Conservation (phyloP, 2,888 invertebrate genomes). For the Lasioglossum leucozonium region DNA sequence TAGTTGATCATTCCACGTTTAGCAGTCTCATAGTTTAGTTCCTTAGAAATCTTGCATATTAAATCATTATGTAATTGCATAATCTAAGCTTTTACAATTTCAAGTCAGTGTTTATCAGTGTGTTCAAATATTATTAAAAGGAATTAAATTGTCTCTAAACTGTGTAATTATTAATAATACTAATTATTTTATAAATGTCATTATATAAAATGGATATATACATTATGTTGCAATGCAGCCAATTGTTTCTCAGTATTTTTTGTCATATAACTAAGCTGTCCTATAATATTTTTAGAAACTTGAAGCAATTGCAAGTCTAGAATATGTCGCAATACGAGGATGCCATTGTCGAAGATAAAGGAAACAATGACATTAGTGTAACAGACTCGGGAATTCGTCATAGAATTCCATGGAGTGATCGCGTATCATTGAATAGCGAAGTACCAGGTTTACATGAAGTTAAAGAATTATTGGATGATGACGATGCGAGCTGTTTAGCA, state of each 20-base stretch:
- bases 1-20: not conserved
- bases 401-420: slow-evolving; percentile 83
- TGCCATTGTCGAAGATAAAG: slow-evolving; percentile 74
- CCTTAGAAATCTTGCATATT: not conserved
- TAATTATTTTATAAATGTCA: not conserved
- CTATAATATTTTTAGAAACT: slow-evolving; percentile 29
- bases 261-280: not conserved
- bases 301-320: slow-evolving; percentile 19
- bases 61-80: not conserved
- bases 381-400: slow-evolving; percentile 76
- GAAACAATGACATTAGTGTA: slow-evolving; percentile 51
- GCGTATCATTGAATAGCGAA: slow-evolving; percentile 80
- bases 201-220: not conserved
- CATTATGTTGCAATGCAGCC: not conserved
- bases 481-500: slow-evolving; percentile 83
- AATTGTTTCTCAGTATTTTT: not conserved
- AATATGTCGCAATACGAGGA: slow-evolving; percentile 77
- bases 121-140: not conserved
- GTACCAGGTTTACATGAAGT: slow-evolving; percentile 82
- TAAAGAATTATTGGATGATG: slow-evolving; percentile 82
- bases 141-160: not conserved
- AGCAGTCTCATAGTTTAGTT: not conserved
- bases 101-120: not conserved
- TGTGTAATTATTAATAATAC: not conserved
- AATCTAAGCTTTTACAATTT: not conserved